phyloP scores from a whole-genome alignment of 2,888 invertebrate genomes.

The Eupithecia subumbrata region DNA sequence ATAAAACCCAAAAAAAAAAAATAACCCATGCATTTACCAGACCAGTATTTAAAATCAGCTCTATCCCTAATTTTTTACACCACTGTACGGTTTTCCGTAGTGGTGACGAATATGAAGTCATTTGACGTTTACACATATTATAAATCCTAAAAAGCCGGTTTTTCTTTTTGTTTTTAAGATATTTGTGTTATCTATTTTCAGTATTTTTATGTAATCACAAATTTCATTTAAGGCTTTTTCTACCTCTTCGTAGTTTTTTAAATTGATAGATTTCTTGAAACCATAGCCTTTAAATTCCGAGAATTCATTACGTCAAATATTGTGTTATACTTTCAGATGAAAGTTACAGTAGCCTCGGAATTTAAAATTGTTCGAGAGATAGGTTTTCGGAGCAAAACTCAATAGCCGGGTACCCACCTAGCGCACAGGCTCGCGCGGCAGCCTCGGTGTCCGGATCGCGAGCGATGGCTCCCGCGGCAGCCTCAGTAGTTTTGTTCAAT shows the following conservation, averaged over 20 bases:
- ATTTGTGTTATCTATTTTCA: background rate
- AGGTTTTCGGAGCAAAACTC: no score
- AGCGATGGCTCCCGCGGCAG: conserved; percentile 32
- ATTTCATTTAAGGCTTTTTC: background rate
- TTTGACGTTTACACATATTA: background rate
- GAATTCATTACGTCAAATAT: background rate
- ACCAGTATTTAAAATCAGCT: no score
- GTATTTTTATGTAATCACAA: background rate
- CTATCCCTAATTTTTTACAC: no score
- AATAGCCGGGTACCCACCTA: no score
- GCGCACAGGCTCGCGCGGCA: background rate
- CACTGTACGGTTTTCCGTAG: no score
- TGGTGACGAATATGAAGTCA: no score
- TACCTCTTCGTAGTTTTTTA: no score
- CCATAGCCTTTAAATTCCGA: background rate
- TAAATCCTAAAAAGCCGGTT: background rate
- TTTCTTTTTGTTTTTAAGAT: background rate
- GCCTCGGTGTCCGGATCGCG: background rate
- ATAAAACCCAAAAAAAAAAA: no score
- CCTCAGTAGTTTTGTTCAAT: conserved; percentile 31
- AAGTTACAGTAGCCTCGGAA: background rate
- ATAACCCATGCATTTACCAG: no score
- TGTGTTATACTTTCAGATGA: background rate
- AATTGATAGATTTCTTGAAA: no score
- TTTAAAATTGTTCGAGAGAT: background rate